Conservation (phyloP, 1,140 invertebrate genomes). For the Grapholita molesta region DNA sequence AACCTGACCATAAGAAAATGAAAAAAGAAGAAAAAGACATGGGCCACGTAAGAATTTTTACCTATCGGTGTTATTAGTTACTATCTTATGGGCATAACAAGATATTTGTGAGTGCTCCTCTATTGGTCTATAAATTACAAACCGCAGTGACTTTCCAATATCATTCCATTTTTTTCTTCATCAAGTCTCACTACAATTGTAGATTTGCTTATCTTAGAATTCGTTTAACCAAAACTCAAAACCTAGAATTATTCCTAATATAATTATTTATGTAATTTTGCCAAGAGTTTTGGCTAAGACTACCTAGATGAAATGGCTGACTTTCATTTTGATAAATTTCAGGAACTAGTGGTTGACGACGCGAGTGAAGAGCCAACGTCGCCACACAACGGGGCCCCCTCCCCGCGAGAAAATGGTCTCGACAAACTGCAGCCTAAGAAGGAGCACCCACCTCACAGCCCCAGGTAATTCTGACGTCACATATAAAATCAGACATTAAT, state of each 20-base stretch:
- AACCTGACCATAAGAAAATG: conserved; percentile 83
- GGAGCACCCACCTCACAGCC: conserved; percentile 75
- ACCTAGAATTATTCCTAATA: too few relatives aligned
- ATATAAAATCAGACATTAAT: too few relatives aligned
- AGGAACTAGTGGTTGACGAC: conserved; percentile 95
- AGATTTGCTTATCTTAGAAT: too few relatives aligned
- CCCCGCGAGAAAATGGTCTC: conserved; percentile 88
- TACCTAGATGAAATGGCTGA: not conserved
- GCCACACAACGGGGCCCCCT: conserved; percentile 86
- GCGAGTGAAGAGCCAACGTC: conserved; percentile 90
- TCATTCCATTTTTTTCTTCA: too few relatives aligned
- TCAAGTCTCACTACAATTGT: too few relatives aligned
- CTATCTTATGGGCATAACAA: too few relatives aligned
- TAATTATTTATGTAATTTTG: too few relatives aligned
- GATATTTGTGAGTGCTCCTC: too few relatives aligned
- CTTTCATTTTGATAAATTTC: conserved; percentile 59
- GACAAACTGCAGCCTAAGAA: conserved; percentile 77
- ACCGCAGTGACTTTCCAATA: too few relatives aligned
- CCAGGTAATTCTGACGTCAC: conserved; percentile 57
- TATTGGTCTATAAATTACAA: too few relatives aligned
- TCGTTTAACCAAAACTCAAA: too few relatives aligned
- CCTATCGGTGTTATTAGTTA: not conserved
- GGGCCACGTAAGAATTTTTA: conserved; percentile 84
- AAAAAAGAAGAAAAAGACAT: conserved; percentile 90
- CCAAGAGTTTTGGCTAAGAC: too few relatives aligned